These are phyloP conservation scores for Nothocercus nigrocapillus DNA, from an alignment of 2,113 vertebrate genomes.

Conservation along the genomic window DNA sequence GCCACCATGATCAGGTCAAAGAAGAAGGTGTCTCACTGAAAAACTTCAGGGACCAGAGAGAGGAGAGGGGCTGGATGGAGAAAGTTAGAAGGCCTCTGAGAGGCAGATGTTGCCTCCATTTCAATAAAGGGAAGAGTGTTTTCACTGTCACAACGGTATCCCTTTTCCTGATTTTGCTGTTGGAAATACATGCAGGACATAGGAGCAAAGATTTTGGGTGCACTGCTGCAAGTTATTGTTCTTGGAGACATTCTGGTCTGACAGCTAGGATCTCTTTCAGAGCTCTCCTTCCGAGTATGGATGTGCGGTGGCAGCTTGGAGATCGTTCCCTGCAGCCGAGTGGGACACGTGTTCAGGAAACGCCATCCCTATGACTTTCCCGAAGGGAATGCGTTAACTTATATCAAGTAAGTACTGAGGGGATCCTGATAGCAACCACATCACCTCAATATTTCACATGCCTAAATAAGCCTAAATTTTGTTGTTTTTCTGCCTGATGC, in stretches of 20 bases:
- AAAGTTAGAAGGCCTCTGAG: neutral
- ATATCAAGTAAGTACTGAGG: constrained; percentile 90
- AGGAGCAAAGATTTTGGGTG: neutral
- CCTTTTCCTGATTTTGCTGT: neutral
- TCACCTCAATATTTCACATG: neutral
- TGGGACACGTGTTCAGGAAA: constrained; percentile 97
- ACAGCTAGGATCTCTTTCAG: constrained; percentile 77
- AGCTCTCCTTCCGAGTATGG: constrained; percentile 98
- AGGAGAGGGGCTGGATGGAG: neutral
- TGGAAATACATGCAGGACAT: neutral
- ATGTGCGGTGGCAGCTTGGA: constrained; percentile 98
- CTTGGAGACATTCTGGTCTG: neutral
- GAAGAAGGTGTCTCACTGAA: neutral
- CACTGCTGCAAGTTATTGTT: neutral
- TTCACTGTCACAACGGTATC: neutral
- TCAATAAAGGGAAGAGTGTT: neutral
- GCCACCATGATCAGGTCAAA: neutral
- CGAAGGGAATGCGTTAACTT: constrained; percentile 97
- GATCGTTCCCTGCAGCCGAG: constrained; percentile 97
- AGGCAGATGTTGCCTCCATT: neutral
- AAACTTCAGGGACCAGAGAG: neutral
- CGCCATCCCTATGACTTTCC: constrained; percentile 98
- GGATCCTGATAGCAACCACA: neutral
- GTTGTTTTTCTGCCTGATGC: neutral
- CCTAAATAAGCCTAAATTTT: neutral